Evolutionary conservation across 2,797 vertebrate species (phyloP), one percentile per base, ranked within the genome.

Genomic region (Cirrhinus molitorella): DNA sequence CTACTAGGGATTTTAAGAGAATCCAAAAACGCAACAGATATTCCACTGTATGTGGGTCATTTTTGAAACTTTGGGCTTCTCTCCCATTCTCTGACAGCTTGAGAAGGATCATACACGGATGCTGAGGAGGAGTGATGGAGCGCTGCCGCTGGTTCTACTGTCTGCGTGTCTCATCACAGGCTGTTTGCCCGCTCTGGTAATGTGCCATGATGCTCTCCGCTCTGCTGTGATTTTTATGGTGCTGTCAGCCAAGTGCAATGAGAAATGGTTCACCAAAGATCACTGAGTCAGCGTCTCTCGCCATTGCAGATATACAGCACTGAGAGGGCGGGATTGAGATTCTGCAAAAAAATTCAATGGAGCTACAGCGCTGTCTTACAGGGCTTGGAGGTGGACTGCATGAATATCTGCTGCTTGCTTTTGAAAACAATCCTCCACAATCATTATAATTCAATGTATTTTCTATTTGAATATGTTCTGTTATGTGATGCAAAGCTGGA

Each of bases 231-330:
- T 92, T 91, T 93, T 93, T 93, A 93, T 89, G 90, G 91, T 86
- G 83, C 88, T 88, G 11, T 88, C 85, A 59, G 75, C 88, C 88
- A 79, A 82, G 66, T 83, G 87, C 87, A 81, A 85, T 93, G 93
- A 93, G 91, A 90, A 91, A 92, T 87, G 90, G 92, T 89, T 88
- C 3, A n/a, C 84, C 57, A 53, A 66, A 81, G 91, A 89, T 81
- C 87, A 92, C 92, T 92, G 93, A 93, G 66, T 93, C 92, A 91
- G 92, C 92, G 4, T 51, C 84, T 85, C 70, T 70, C 66, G n/a
- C 53, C 40, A 31, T 70, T 70, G 23, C 84, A 67, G 53, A 83
- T 78, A 71, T 71, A 63, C 65, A 55, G 70, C 67, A 17, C 66
- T 28, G 23, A 77, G 53, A 45, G 43, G 63, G 78, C 16, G 16